Percentiles rank a stretch among this genome's conserved stretches.
Conservation (phyloP, 2,888 invertebrate genomes). For the Pristionchus japonicus region DNA sequence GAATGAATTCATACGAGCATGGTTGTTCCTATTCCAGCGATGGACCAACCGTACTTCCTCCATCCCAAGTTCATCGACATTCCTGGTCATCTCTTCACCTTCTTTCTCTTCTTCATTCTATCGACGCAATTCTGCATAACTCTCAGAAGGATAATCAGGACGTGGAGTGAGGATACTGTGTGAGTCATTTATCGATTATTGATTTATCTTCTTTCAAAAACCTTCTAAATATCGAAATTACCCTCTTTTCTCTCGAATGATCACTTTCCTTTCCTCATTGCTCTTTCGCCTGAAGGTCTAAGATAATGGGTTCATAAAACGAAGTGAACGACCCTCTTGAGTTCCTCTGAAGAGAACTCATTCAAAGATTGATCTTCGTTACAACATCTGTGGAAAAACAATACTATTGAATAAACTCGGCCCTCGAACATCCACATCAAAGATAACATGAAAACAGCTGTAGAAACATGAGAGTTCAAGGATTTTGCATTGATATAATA, state of each 20-base stretch:
- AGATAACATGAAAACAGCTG: not conserved
- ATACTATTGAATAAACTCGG: not conserved
- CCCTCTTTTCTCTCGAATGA: not conserved
- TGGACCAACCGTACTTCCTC: slow-evolving; percentile 42
- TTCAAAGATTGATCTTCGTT: not conserved
- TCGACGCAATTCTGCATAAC: slow-evolving; percentile 22
- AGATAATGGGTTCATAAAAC: not conserved
- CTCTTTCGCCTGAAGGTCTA: not conserved
- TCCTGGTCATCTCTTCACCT: slow-evolving; percentile 38
- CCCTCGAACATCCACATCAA: not conserved
- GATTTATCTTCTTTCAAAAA: not conserved
- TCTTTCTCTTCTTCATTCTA: slow-evolving; percentile 42
- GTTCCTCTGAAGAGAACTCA: not conserved
- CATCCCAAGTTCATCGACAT: slow-evolving; percentile 32
- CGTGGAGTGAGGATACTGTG: slow-evolving; percentile 34
- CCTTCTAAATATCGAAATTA: not conserved
- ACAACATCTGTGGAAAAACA: not conserved
- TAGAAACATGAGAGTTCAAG: too few species aligned
- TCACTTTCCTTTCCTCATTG: not conserved
- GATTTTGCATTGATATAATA: too few species aligned
- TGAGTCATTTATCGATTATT: not conserved
- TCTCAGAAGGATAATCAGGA: slow-evolving; percentile 22
- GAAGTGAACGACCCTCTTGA: not conserved
- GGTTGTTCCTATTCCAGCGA: not conserved
- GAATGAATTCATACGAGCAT: not conserved